Conservation (phyloP, 2,797 vertebrate species). For the Dendrocincla fuliginosa region DNA sequence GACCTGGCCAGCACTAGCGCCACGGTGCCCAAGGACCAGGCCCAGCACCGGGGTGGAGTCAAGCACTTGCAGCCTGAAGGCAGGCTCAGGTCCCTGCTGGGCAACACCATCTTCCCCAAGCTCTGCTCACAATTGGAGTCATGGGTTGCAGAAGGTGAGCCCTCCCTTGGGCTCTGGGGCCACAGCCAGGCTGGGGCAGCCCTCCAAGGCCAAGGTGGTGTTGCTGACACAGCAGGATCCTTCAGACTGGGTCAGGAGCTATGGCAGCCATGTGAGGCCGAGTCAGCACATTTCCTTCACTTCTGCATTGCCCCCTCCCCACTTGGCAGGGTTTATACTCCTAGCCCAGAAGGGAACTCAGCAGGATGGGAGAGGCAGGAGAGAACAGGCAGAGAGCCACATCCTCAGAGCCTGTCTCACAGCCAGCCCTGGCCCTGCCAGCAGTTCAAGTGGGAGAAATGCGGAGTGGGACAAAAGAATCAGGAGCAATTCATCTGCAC, state of each 20-base stretch:
- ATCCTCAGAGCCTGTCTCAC: not conserved
- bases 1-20: not conserved
- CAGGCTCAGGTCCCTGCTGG: not conserved
- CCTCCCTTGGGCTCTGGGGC: not conserved
- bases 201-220: not conserved
- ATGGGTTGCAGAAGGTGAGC: not conserved
- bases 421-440: conserved; percentile 2
- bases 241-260: not conserved
- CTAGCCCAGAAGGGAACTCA: conserved; percentile 5
- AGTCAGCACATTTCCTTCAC: conserved; percentile 9
- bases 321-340: conserved; percentile 16
- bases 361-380: conserved; percentile 21
- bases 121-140: not conserved
- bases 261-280: not conserved
- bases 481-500: not conserved
- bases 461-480: conserved; percentile 4
- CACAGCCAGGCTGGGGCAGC: not conserved
- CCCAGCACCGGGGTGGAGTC: not conserved
- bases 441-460: not conserved
- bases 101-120: not conserved
- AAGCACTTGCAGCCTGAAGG: not conserved
- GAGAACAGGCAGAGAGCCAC: conserved; percentile 17
- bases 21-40: not conserved
- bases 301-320: not conserved
- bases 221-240: not conserved